Percentiles rank a stretch among this genome's conserved stretches.
Conservation (phyloP, 2,797 vertebrate genomes). For the Xiphorhynchus erythropygius region DNA sequence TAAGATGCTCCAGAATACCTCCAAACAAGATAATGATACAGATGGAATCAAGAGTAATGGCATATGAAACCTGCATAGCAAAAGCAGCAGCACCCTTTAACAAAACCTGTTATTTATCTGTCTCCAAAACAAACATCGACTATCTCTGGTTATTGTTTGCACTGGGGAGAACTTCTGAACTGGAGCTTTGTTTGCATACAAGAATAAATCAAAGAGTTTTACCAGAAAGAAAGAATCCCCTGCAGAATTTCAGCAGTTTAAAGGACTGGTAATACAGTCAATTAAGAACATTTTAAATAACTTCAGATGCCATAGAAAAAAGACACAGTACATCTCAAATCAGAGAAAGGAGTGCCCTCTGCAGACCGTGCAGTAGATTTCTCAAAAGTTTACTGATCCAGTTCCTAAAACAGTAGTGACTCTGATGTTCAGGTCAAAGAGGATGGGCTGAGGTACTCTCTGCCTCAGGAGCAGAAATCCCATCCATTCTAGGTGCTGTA, state of each 20-base stretch:
- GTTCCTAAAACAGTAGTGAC: background rate
- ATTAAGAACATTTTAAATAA: background rate
- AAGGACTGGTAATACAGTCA: background rate
- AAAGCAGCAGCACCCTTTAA: background rate
- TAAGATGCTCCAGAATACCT: background rate
- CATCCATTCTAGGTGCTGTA: background rate
- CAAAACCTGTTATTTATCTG: background rate
- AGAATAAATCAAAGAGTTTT: background rate
- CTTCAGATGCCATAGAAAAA: background rate
- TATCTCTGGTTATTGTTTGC: background rate
- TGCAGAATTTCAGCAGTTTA: background rate
- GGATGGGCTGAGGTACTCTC: background rate
- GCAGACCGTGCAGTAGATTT: background rate
- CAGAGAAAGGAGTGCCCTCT: background rate
- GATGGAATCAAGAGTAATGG: background rate
- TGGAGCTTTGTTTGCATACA: background rate
- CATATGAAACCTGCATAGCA: background rate
- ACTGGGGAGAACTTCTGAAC: background rate
- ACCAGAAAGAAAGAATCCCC: background rate
- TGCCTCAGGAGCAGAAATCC: background rate
- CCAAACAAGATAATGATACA: background rate
- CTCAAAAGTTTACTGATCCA: background rate
- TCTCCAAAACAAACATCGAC: background rate
- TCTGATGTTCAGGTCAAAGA: background rate
- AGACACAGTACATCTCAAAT: background rate